These are phyloP conservation scores for Andrena marginata DNA, from an alignment of 2,888 invertebrate species.

Conservation along the genomic window DNA sequence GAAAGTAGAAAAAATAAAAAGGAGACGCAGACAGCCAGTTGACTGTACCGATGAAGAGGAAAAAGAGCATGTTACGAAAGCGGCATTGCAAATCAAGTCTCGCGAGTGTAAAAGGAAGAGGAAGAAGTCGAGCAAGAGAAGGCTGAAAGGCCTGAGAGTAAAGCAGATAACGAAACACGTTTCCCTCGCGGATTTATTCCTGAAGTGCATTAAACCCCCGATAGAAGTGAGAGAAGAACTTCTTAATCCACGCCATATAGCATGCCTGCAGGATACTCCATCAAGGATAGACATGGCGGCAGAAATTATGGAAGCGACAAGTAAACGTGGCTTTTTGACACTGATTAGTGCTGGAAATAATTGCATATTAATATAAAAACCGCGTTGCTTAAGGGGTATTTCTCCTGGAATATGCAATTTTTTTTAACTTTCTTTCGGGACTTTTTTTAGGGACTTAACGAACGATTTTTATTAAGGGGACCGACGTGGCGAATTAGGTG, in stretches of 20 bases:
- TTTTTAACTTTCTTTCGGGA: no score
- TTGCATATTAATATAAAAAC: no score
- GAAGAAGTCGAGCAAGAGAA: not conserved
- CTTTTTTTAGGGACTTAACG: no score
- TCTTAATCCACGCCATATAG: constrained; percentile 59
- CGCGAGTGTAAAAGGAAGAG: constrained; percentile 29
- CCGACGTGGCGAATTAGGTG: no score
- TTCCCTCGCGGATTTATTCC: constrained; percentile 31
- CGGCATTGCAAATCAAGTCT: not conserved
- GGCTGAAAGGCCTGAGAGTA: not conserved
- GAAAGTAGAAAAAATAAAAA: not conserved
- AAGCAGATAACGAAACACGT: constrained; percentile 4
- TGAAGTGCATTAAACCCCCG: constrained; percentile 72
- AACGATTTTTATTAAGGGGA: no score
- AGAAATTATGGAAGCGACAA: not conserved
- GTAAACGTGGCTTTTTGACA: constrained; percentile 13
- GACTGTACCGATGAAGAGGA: constrained; percentile 48
- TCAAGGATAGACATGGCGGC: not conserved
- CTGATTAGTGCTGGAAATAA: no score
- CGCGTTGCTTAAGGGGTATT: no score
- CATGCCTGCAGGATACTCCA: constrained; percentile 56
- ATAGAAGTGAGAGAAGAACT: constrained; percentile 66
- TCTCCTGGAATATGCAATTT: no score
- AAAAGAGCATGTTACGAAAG: not conserved
- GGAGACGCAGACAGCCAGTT: not conserved